Percentiles rank a stretch among this genome's conserved stretches.
phyloP scores from a whole-genome alignment of 2,888 invertebrate species.

The Coronaproctus castanopsis region DNA sequence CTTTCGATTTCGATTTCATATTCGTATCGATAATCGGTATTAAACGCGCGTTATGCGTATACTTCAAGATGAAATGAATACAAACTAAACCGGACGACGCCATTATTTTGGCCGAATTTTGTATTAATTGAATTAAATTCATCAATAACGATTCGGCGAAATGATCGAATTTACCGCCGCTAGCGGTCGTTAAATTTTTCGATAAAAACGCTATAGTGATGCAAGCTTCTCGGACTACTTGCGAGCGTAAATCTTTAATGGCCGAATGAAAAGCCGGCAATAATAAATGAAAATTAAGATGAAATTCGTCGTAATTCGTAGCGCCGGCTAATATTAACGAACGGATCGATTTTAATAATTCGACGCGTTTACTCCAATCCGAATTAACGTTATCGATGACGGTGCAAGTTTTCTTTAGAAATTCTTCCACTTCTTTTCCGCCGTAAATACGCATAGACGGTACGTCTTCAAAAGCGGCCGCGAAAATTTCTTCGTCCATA shows the following conservation, averaged over 20 bases:
- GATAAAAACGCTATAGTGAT: slow-evolving; percentile 84
- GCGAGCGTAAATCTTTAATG: slow-evolving; percentile 73
- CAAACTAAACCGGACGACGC: slow-evolving; percentile 72
- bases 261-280: slow-evolving; percentile 63
- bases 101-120: slow-evolving; percentile 89
- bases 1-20: slow-evolving; percentile 72
- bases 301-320: slow-evolving; percentile 49
- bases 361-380: slow-evolving; percentile 90
- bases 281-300: slow-evolving; percentile 50
- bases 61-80: slow-evolving; percentile 67
- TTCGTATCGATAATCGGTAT: slow-evolving; percentile 57
- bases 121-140: slow-evolving; percentile 69
- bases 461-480: slow-evolving; percentile 62
- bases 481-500: slow-evolving; percentile 72
- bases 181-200: slow-evolving; percentile 41
- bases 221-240: slow-evolving; percentile 88
- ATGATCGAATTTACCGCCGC: slow-evolving; percentile 63
- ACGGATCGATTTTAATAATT: slow-evolving; percentile 73
- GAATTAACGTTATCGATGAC: slow-evolving; percentile 57
- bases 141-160: slow-evolving; percentile 67
- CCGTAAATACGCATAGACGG: slow-evolving; percentile 67
- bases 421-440: slow-evolving; percentile 59
- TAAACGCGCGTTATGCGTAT: slow-evolving; percentile 59
- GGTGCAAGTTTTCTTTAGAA: slow-evolving; percentile 50
- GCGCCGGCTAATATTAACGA: slow-evolving; percentile 65